Evolutionary conservation across 2,113 vertebrate genomes (phyloP), one percentile per base, ranked within the genome.

Genomic region (Etheostoma spectabile): DNA sequence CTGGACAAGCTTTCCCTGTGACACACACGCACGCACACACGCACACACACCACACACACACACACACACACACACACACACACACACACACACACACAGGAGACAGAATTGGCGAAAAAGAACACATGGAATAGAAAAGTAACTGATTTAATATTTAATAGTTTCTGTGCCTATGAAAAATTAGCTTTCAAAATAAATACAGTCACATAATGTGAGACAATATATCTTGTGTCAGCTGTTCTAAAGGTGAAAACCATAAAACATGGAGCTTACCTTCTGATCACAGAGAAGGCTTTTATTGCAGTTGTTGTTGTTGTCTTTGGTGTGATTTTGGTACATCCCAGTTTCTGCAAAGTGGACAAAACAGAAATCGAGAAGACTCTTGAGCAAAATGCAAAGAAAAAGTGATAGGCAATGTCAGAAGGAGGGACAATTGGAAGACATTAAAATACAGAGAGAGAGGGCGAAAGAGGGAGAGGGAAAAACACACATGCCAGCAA

Each of bases 1-100:
- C 74, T 93, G 90, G 63, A 94, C 22, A 51, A 96, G 94, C 88
- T 94, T 96, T 82, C 90, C 91, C 95, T 96, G 90, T 64, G 88
- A 78, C 63, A 86, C 61, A 90, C 76, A 85, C 76, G 86, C 33
- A 78, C 38, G 75, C 35, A 88, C 56, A 76, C 56, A 72, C 66
- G 57, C 56, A 79, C 83, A 86, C 57, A 77, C 57, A 79, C 35
- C 57, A 84, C 49, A 87, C 74, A 86, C 66, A 82, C 53, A 82
- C 30, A 73, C 38, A 88, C 35, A 74, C 70, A 64, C 46, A 79
- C 74, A 82, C 61, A 79, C 24, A 74, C 21, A 73, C 35, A 67
- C 30, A 77, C 80, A 76, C 35, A 75, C 22, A 62, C 10, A 78
- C 30, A 77, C 80, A 76, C 35, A 75, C 18, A 62, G 10, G 21